A percentile compares a stretch with the other conserved stretches of the same genome.
Evolutionary conservation across 2,888 invertebrate genomes (phyloP).

Genomic region (Oithona nana): DNA sequence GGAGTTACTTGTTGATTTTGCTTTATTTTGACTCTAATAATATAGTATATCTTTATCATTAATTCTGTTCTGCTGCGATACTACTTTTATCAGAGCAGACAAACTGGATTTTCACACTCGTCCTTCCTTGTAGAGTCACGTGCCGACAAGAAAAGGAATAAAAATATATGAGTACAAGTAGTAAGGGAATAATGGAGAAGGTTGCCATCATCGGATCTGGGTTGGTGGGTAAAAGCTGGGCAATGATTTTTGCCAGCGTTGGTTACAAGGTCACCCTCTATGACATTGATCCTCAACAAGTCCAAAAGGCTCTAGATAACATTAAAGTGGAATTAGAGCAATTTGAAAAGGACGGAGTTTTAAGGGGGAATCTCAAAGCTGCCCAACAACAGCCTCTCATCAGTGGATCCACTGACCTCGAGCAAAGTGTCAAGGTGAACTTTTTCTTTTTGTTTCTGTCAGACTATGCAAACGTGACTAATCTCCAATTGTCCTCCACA

Average conservation of each 20-base stretch:
- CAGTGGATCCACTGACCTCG: slow-evolving; percentile 46
- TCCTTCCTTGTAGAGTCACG: too few relatives aligned
- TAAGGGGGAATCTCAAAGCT: slow-evolving; percentile 52
- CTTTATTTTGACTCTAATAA: too few relatives aligned
- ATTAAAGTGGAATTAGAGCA: slow-evolving; percentile 49
- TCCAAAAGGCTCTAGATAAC: slow-evolving; percentile 45
- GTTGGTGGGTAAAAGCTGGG: slow-evolving; percentile 86
- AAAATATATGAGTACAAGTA: neutral
- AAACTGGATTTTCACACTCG: too few relatives aligned
- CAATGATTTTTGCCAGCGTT: slow-evolving; percentile 82
- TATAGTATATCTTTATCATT: too few relatives aligned
- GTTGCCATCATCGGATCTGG: slow-evolving; percentile 34
- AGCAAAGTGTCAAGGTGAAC: slow-evolving; percentile 38
- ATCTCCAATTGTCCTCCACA: neutral
- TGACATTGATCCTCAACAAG: slow-evolving; percentile 45
- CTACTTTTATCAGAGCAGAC: too few relatives aligned
- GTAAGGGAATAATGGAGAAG: neutral
- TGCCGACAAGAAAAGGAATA: too few relatives aligned
- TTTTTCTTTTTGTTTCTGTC: too few relatives aligned
- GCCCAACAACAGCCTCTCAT: slow-evolving; percentile 56
- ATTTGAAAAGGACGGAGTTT: slow-evolving; percentile 47
- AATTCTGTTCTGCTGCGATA: too few relatives aligned
- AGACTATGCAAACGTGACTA: neutral
- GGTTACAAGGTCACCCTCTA: slow-evolving; percentile 60
- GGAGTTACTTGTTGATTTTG: too few relatives aligned